Evolutionary conservation across 1,140 invertebrate genomes (phyloP).

Genomic region (Drosophila parvula): DNA sequence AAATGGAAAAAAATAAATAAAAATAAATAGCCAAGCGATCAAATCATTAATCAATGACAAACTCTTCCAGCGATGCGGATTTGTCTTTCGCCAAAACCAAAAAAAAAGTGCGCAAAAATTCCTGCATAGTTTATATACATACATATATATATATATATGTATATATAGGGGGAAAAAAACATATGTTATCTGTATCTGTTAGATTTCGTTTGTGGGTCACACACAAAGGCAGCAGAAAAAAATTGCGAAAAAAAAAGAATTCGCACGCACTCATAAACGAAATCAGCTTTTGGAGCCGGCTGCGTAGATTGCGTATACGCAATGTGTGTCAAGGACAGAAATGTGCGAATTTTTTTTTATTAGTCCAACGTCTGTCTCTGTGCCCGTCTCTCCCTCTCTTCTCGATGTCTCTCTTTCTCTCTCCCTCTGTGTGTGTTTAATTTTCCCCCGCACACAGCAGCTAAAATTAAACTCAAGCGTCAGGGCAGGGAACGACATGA

Average conservation of each 20-base stretch:
- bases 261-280: constrained; percentile 66
- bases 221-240: constrained; percentile 29
- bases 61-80: constrained; percentile 22
- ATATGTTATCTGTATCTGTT: constrained; percentile 73
- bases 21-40: constrained; percentile 17
- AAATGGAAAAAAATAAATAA: neutral
- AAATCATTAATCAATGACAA: constrained; percentile 46
- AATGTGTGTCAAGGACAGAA: constrained; percentile 84
- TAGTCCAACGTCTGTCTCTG: neutral
- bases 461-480: constrained; percentile 71
- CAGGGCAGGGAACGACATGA: constrained; percentile 18
- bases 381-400: constrained; percentile 10
- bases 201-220: constrained; percentile 74
- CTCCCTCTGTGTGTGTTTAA: constrained; percentile 50
- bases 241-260: constrained; percentile 45
- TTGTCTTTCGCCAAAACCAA: constrained; percentile 36
- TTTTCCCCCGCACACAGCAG: constrained; percentile 38
- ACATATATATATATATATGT: no score
- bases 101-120: constrained; percentile 7
- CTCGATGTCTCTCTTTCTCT: neutral
- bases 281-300: constrained; percentile 43
- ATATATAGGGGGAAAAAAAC: constrained; percentile 44
- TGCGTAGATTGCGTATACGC: constrained; percentile 80
- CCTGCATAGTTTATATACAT: neutral
- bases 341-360: constrained; percentile 81